Evolutionary conservation across 2,113 vertebrate genomes (phyloP).

Genomic region (Pangasianodon hypophthalmus): DNA sequence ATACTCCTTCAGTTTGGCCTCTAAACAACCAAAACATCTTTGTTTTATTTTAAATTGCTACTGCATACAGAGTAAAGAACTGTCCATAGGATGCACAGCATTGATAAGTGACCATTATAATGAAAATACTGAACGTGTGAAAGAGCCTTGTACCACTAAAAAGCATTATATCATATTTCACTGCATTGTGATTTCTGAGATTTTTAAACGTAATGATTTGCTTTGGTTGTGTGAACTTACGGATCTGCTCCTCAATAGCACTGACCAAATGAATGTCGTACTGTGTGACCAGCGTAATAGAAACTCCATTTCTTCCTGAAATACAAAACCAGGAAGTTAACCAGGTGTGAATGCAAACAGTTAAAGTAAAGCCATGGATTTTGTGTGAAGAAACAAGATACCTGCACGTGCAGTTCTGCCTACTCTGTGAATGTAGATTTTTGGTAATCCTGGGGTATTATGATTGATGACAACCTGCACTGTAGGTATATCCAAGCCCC

Average conservation of each 20-base stretch:
- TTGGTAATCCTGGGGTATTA: constrained; percentile 92
- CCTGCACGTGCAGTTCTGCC: constrained; percentile 93
- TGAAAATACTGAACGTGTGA: not conserved
- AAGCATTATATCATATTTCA: not conserved
- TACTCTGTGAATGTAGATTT: constrained; percentile 93
- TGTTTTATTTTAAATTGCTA: not conserved
- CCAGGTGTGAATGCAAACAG: not conserved
- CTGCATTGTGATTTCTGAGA: not conserved
- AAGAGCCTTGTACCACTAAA: not conserved
- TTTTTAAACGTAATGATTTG: not conserved
- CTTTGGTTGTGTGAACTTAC: constrained; percentile 75
- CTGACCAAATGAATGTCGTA: constrained; percentile 95
- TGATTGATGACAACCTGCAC: constrained; percentile 96
- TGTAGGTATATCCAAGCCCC: constrained; percentile 91
- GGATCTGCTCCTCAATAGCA: constrained; percentile 85
- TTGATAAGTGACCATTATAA: not conserved
- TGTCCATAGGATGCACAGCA: not conserved
- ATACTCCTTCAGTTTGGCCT: constrained; percentile 84
- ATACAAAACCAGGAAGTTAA: constrained; percentile 5
- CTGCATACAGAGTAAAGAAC: not conserved
- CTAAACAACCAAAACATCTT: constrained; percentile 64
- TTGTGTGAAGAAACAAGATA: constrained; percentile 52
- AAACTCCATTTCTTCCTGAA: constrained; percentile 84
- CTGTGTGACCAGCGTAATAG: constrained; percentile 92
- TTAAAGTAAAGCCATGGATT: not conserved